Conservation (phyloP, 2,113 vertebrate genomes). For the Cygnus atratus region DNA sequence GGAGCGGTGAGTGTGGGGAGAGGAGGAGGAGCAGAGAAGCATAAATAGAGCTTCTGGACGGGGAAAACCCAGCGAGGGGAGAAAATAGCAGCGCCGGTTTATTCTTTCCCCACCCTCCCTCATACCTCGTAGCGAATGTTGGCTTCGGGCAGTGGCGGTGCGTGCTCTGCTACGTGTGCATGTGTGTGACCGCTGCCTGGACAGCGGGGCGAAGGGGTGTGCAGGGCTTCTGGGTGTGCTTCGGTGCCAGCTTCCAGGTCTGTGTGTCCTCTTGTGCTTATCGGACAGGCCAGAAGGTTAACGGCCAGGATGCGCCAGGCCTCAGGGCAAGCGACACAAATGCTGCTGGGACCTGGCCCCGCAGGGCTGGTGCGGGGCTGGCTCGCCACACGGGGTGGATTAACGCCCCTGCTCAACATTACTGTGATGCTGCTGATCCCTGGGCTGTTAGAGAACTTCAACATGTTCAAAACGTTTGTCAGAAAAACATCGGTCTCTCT, state of each 20-base stretch:
- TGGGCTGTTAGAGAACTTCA: not conserved
- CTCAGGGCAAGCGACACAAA: not conserved
- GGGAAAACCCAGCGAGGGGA: not conserved
- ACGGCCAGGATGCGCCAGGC: not conserved
- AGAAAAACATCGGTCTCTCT: not conserved
- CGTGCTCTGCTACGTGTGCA: not conserved
- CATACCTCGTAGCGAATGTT: rapidly evolving
- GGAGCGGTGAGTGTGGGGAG: not conserved
- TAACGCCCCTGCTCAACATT: not conserved
- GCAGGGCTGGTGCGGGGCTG: not conserved
- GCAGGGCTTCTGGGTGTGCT: not conserved
- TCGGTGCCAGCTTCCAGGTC: not conserved
- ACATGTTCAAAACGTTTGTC: not conserved
- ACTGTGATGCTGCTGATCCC: not conserved
- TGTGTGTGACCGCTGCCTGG: rapidly evolving
- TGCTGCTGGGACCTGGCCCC: too few species aligned
- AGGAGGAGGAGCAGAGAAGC: not conserved
- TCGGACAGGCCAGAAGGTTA: not conserved
- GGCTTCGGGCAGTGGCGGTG: rapidly evolving
- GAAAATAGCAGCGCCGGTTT: not conserved
- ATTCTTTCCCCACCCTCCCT: constrained; percentile 23
- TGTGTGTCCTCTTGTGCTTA: rapidly evolving
- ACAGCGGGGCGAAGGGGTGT: rapidly evolving
- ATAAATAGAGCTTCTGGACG: constrained; percentile 23
- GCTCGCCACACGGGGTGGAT: not conserved